Base-by-base conservation (phyloP, 2,113 vertebrate species). In the Paratilapia polleni region DNA sequence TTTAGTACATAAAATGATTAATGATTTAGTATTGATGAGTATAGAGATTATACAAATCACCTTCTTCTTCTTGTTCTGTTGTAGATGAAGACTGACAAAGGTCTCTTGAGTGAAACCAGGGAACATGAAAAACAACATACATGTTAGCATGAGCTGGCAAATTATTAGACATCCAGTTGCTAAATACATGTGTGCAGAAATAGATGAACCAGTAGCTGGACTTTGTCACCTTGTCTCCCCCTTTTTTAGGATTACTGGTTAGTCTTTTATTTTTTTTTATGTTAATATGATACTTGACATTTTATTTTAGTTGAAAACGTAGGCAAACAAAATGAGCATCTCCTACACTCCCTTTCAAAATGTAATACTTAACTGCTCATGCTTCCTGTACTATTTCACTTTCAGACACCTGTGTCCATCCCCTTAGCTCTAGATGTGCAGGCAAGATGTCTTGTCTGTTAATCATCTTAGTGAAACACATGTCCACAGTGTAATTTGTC, bases 401-500 rank as follows among this genome's bases (percentile, higher is more conserved):
- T 17, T 77, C 26, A 47, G 56, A 24, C 63, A 49, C 49, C 15
- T 47, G 7, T 70, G 74, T 86, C 76, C 88, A 68, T n/a, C 89
- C 87, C 77, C 84, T 56, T 54, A 1, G 36, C 77, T 66, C 75
- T 52, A 66, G 87, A 85, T 81, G 83, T 19, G 34, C 78, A 58
- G 81, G 38, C 43, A 24, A 76, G 85, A 85, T 93, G 85, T 89
- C 83, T 41, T 58, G 38, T 81, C 81, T 89, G 94, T 95, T 90
- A 95, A 95, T 95, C 84, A 95, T 95, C 91, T 85, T 88, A 82
- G 61, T 81, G 83, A 91, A 93, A 95, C 94, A 95, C 90, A 93
- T 94, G 93, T 95, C 91, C 85, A 43, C 38, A 28, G 85, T 96
- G 93, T 95, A 95, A 95, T 95, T 89, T 87, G 56, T 60, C 43